These are phyloP conservation scores for Narcine bancroftii DNA, from an alignment of 2,113 vertebrate species.

Conservation along the genomic window DNA sequence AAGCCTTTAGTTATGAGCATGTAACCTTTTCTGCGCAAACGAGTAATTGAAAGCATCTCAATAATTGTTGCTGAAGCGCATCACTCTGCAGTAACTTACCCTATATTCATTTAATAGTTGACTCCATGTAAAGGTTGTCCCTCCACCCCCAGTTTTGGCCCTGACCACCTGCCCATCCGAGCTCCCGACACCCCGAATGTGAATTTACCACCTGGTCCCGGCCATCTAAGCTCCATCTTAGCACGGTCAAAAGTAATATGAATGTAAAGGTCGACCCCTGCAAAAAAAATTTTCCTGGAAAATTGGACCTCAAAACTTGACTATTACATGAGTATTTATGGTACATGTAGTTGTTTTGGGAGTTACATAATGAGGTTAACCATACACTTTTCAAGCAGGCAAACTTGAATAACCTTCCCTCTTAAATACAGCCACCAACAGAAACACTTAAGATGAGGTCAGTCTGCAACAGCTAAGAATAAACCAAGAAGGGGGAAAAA, in stretches of 20 bases:
- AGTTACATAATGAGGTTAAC: not conserved
- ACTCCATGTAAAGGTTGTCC: too few species aligned
- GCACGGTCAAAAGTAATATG: too few species aligned
- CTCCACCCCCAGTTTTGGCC: too few species aligned
- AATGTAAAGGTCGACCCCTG: too few species aligned
- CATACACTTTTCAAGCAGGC: not conserved
- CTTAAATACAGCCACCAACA: not conserved
- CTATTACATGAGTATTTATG: too few species aligned
- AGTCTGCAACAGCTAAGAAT: not conserved
- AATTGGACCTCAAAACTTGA: too few species aligned
- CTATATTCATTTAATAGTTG: too few species aligned
- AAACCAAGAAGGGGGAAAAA: not conserved
- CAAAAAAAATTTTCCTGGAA: too few species aligned
- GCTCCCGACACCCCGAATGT: too few species aligned
- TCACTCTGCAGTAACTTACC: not conserved
- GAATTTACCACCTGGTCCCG: too few species aligned
- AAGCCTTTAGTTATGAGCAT: not conserved
- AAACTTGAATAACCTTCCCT: not conserved
- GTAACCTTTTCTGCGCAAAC: not conserved
- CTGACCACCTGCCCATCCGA: too few species aligned
- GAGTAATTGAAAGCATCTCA: not conserved
- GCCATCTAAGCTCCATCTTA: too few species aligned
- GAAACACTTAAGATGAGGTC: not conserved
- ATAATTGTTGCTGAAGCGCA: not conserved
- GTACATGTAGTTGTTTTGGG: not conserved